These are phyloP conservation scores for Nasonia longicornis DNA, from an alignment of 1,140 invertebrate species.

Conservation along the genomic window DNA sequence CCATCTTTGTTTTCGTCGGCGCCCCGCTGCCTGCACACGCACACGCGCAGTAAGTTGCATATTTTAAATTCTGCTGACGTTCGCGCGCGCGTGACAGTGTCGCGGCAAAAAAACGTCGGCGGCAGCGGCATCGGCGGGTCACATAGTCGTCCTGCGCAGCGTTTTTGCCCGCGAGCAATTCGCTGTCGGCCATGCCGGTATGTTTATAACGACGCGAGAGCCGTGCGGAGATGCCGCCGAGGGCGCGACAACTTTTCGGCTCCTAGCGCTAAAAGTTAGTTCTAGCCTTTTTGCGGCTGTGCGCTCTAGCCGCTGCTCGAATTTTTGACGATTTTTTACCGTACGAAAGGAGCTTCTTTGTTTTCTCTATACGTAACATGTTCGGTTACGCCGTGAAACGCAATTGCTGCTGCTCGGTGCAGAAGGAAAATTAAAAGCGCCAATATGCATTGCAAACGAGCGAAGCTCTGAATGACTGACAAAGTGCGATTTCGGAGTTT, in stretches of 20 bases:
- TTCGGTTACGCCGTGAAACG: too few species aligned
- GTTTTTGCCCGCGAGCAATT: slow-evolving; percentile 36
- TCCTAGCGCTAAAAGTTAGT: slow-evolving; percentile 18
- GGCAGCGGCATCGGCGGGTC: slow-evolving; percentile 46
- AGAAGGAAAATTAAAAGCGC: not conserved
- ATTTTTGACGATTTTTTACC: slow-evolving; percentile 22
- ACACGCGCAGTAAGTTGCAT: slow-evolving; percentile 56
- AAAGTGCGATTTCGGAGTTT: slow-evolving; percentile 40
- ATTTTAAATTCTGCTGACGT: slow-evolving; percentile 67
- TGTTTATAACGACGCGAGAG: slow-evolving; percentile 24
- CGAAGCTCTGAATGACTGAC: slow-evolving; percentile 21
- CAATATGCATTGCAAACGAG: slow-evolving; percentile 25
- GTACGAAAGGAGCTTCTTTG: not conserved
- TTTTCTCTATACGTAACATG: not conserved
- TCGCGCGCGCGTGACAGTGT: slow-evolving; percentile 37
- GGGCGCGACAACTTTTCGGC: slow-evolving; percentile 38
- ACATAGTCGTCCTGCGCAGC: slow-evolving; percentile 5
- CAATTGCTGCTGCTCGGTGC: not conserved
- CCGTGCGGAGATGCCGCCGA: not conserved
- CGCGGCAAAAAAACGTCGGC: slow-evolving; percentile 33
- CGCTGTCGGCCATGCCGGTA: slow-evolving; percentile 19
- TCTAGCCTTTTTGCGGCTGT: slow-evolving; percentile 3
- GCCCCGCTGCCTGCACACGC: slow-evolving; percentile 3
- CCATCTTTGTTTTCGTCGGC: not conserved
- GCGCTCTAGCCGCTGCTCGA: not conserved